Percentiles rank a stretch among this genome's conserved stretches.
phyloP scores from a whole-genome alignment of 2,888 invertebrate species.

The Sinodicranocentrus sp. region DNA sequence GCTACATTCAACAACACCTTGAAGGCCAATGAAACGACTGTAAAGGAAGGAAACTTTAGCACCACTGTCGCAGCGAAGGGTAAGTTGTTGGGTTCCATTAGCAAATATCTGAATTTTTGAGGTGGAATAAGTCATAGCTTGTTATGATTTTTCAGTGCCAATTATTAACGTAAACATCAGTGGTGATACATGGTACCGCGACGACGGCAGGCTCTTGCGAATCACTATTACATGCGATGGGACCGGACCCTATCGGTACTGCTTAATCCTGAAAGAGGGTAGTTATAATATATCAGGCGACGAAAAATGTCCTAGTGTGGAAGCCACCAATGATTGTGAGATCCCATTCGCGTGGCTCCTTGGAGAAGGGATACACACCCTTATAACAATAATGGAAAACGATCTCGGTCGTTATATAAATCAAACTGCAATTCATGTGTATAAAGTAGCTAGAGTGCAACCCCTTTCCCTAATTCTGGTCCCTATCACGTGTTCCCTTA shows the following conservation, averaged over 20 bases:
- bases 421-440: conserved; percentile 88
- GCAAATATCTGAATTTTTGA: not conserved
- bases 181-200: conserved; percentile 90
- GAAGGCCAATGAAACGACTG: conserved; percentile 23
- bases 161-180: conserved; percentile 84
- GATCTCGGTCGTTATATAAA: conserved; percentile 85
- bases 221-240: conserved; percentile 86
- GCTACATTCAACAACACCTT: conserved; percentile 65
- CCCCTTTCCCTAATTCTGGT: conserved; percentile 93
- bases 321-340: conserved; percentile 80
- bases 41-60: conserved; percentile 85
- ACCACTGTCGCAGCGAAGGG: conserved; percentile 84
- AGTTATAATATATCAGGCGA: conserved; percentile 79
- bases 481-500: conserved; percentile 89
- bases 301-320: conserved; percentile 68
- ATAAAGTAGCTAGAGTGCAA: conserved; percentile 88
- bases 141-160: conserved; percentile 83
- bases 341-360: conserved; percentile 86
- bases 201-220: conserved; percentile 85
- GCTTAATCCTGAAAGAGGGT: conserved; percentile 84
- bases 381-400: conserved; percentile 89
- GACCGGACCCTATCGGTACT: conserved; percentile 86
- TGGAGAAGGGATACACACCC: conserved; percentile 84
- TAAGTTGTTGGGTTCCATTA: conserved; percentile 78
- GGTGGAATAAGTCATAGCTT: no score